Evolutionary conservation across 1,140 invertebrate species (phyloP), one percentile per base, ranked within the genome.

Genomic region (Drosophila sproati): DNA sequence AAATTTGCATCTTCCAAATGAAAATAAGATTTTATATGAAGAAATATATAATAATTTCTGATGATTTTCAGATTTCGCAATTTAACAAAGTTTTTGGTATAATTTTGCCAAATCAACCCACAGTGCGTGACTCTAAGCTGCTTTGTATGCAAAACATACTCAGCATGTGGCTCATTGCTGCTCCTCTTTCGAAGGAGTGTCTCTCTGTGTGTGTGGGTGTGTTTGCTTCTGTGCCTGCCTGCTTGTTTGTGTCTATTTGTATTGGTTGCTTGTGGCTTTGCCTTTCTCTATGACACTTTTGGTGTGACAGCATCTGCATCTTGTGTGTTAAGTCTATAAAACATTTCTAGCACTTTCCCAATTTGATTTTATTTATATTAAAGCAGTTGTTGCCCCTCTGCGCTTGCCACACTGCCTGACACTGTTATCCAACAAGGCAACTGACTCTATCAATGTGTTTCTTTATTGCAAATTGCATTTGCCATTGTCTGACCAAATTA

Each of bases 281-380:
- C 67, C 47, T 64, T 61, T 39, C 54, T 59, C 54, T 59, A 43
- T 74, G 71, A 48, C 74, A 68, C 62, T 73, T 77, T 63, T 43
- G 63, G 41, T 47, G 31, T 57, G 57, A 69, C 64, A 69, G 75
- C 64, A 77, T 77, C 59, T 73, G 71, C 71, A 73, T 63, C 29
- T 56, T 74, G 28, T 59, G 34, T 66, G 72, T 28, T 47, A 12
- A 54, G 72, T 66, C 64, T 41, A 69, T 71, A 69, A 69, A 2
- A 55, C 41, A 48, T 75, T 43, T 70, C 64, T 39, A 69, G 55
- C 76, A 75, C 60, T 71, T 71, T 78, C 64, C 43, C 71, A 75
- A 78, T 78, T 78, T 60, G 56, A 71, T 75, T 75, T 64, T 66
- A 57, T 74, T 70, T 60, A 70, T 66, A 70, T 64, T 69, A 7